Evolutionary conservation across 2,888 invertebrate genomes (phyloP).

Genomic region (Neoitamus cyanurus): DNA sequence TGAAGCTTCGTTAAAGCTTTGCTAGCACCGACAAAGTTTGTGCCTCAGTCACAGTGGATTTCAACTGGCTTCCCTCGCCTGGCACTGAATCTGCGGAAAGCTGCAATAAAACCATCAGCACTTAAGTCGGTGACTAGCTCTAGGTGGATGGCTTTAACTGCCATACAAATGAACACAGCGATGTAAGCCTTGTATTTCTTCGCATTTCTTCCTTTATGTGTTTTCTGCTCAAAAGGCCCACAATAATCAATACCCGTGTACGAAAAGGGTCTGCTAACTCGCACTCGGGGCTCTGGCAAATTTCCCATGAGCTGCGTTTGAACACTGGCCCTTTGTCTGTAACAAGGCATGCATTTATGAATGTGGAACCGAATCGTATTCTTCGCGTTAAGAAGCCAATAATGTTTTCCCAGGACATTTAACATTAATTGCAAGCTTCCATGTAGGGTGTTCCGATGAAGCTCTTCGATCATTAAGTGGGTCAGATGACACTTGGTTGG

Average conservation of each 20-base stretch:
- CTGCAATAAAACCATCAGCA: neutral
- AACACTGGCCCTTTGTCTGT: neutral
- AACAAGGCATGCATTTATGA: neutral
- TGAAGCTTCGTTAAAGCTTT: neutral
- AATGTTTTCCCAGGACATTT: no score
- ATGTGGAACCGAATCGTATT: neutral
- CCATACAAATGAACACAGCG: neutral
- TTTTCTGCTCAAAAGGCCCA: neutral
- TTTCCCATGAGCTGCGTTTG: neutral
- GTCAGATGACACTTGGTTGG: no score
- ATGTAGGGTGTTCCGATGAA: no score
- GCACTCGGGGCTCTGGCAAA: neutral
- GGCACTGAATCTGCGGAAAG: neutral
- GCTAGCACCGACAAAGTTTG: neutral
- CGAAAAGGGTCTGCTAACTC: neutral
- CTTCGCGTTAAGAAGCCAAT: neutral
- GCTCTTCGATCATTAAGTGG: no score
- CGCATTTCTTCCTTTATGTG: neutral
- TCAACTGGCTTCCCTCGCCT: neutral
- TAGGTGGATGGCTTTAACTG: neutral
- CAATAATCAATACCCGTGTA: neutral
- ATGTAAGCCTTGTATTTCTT: neutral
- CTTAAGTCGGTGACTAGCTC: neutral
- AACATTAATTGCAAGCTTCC: no score
- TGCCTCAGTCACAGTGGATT: neutral